Base-by-base conservation (phyloP, 2,888 invertebrate species). In the Drosophila parthenogenetica region DNA sequence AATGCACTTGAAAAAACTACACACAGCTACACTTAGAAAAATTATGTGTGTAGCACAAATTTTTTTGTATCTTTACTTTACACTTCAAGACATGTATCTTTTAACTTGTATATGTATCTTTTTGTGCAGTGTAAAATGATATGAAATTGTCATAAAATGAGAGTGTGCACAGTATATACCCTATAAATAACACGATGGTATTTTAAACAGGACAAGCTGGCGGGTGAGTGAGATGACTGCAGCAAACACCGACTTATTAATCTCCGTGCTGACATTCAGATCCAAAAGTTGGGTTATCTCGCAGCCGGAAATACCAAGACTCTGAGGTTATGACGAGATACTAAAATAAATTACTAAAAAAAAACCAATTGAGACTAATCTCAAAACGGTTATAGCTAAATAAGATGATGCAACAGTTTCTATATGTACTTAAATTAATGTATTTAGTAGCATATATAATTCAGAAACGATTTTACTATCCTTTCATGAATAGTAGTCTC, bases 301-400 rank as follows among this genome's bases (percentile, higher is more conserved):
- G 7, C 32, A 35, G 35, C 35, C 54, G 43, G 54, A 43, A 55
- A 55, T 43, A 14, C 17, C 54, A 13, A 53, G 17, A 13, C 29
- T 19, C 29, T 1, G 19, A 42, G 32, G 43, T 32, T 43, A 43
- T 32, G 42, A 29, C n/a, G 42, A n/a, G 29, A 29, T 29, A n/a
- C n/a, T 13, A 8, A 19, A 32, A 54, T 54, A 43, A 8, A 42
- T 13, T 17, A 32, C 19, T 17, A 42, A 54, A 8, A 54, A 35
- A 35, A 35, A 35, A 13, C 7, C 3, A 54, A 32, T 54, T 10
- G 1, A 32, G 42, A 4, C 32, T 32, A n/a, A 32, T 17, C 29
- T 50, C 1, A 11, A 4, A 22, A 22, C 37, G 37, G 22, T 19
- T 37, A 11, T 11, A 4, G 25, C 11, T 5, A 54, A 29, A 25